Evolutionary conservation across 2,888 invertebrate species (phyloP).

Genomic region (Icerya purchasi): DNA sequence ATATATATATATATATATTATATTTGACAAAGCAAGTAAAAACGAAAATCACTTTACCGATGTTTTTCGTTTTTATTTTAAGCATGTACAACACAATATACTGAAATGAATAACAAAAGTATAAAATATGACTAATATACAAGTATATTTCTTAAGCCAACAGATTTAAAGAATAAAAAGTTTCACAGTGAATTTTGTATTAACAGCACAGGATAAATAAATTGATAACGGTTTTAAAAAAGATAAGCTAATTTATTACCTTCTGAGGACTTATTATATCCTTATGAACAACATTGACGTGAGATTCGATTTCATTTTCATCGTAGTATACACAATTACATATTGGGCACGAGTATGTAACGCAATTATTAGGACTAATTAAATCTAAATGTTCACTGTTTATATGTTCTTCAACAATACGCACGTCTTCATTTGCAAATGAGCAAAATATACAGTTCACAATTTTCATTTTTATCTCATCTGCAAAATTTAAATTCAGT

Average conservation of each 20-base stretch:
- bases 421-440: constrained; percentile 18
- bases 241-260: constrained; percentile 17
- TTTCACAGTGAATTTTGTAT: too few species aligned
- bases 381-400: constrained; percentile 68
- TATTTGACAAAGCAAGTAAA: too few species aligned
- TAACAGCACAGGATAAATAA: not conserved
- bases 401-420: constrained; percentile 63
- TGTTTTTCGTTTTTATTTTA: too few species aligned
- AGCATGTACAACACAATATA: too few species aligned
- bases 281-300: constrained; percentile 65
- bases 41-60: too few species aligned
- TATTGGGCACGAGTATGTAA: constrained; percentile 47
- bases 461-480: not conserved
- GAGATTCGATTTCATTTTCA: constrained; percentile 57
- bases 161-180: too few species aligned
- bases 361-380: constrained; percentile 35
- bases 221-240: constrained; percentile 26
- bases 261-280: constrained; percentile 51
- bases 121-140: too few species aligned
- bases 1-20: too few species aligned
- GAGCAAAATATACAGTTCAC: not conserved
- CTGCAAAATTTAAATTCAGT: not conserved
- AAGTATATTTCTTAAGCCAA: too few species aligned
- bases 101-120: too few species aligned
- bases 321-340: constrained; percentile 49